phyloP scores from a whole-genome alignment of 2,797 vertebrate genomes.

The Sorex maritimensis region DNA sequence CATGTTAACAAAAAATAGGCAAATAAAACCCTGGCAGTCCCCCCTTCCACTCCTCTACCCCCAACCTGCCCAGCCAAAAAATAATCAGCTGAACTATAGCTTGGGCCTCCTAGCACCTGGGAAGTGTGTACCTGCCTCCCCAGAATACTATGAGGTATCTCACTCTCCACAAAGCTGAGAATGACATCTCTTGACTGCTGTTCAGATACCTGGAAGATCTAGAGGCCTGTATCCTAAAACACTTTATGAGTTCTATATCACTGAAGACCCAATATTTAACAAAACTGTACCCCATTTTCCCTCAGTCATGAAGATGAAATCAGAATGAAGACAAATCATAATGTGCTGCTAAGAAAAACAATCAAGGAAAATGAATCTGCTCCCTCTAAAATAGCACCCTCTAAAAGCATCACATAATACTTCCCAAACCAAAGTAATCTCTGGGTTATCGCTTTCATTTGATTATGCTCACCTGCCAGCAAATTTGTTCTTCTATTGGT shows the following conservation, averaged over 20 bases:
- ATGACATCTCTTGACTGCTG: not conserved
- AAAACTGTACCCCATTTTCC: constrained; percentile 52
- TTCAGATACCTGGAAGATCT: not conserved
- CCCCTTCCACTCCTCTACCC: too few species aligned
- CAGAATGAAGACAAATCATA: constrained; percentile 60
- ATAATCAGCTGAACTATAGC: too few species aligned
- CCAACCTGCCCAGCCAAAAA: too few species aligned
- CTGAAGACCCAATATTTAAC: not conserved
- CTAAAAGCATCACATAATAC: constrained; percentile 9
- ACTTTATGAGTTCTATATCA: not conserved
- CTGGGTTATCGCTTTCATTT: constrained; percentile 29
- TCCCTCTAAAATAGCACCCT: not conserved
- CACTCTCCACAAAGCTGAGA: constrained; percentile 41
- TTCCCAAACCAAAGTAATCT: constrained; percentile 47
- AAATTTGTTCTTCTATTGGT: constrained; percentile 7
- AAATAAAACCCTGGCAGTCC: too few species aligned
- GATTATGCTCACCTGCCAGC: not conserved
- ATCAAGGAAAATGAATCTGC: constrained; percentile 27
- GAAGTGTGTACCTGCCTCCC: too few species aligned
- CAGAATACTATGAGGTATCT: not conserved
- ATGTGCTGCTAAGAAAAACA: not conserved
- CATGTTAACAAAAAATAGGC: constrained; percentile 14
- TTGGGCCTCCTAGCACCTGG: too few species aligned
- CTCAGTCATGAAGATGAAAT: constrained; percentile 6
- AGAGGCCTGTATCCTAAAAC: constrained; percentile 19